Base-by-base conservation (phyloP, 2,797 vertebrate genomes). In the Pempheris klunzingeri region DNA sequence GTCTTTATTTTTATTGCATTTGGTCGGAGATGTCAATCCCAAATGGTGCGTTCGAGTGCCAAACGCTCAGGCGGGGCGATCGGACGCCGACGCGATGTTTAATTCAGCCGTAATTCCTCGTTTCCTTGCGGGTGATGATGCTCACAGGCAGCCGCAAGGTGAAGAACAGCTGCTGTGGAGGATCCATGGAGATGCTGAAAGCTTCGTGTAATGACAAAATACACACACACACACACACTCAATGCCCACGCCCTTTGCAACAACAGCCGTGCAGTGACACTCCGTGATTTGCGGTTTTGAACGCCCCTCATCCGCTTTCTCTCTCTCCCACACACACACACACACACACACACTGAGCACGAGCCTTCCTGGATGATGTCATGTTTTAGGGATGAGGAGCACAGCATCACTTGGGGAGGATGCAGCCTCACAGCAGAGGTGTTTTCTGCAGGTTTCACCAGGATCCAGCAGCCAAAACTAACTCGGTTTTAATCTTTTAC, bases 351-450 rank as follows among this genome's bases (percentile, higher is more conserved):
- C 30, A 22, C 60, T 3, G 61, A 69, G 77, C 41, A 77, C 30
- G 39, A 71, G 77, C 66, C 44, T 58, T 52, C 52, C 4, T 17
- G 47, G 4, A 88, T 93, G 92, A 93, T 77, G 92, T 93, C 88
- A 93, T 93, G 55, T 13, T 86, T 83, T 58, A 46, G 46, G 39
- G 85, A 73, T 41, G 74, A 41, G 26, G 67, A 67, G 22, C 63
- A 5, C 71, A 75, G 71, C 76, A 80, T 80, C 76, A 74, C 60
- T 50, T 24, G 50, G 39, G 22, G 57, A 46, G 50, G 75, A 54
- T 60, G 78, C 59, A 46, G 30, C 24, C 43, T 44, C 46, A 2
- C 36, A 26, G 54, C 6, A 15, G 34, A 10, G 17, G 13, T 41
- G 7, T 39, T 18, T 18, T 17, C 6, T 32, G 4, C 30, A 32